A percentile compares a stretch with the other conserved stretches of the same genome.
Conservation (phyloP, 2,113 vertebrate species). For the Stomatorhinus ivindoensis region DNA sequence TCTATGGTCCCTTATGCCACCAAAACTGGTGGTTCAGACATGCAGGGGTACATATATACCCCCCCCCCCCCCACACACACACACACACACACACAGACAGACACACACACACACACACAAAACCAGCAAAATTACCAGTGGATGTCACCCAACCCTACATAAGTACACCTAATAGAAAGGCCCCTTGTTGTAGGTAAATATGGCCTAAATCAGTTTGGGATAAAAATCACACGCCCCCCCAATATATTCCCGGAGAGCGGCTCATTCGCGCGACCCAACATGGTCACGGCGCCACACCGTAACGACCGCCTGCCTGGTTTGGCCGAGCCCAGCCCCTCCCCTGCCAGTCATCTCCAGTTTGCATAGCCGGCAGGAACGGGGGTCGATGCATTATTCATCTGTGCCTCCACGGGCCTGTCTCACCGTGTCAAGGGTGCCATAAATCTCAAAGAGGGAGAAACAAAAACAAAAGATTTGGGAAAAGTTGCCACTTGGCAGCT, state of each 20-base stretch:
- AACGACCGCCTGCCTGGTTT: not conserved
- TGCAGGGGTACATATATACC: not conserved
- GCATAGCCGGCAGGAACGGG: not conserved
- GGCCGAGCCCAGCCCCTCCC: not conserved
- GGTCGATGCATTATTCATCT: not conserved
- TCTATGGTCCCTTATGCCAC: not conserved
- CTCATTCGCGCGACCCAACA: not conserved
- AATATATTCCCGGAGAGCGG: not conserved
- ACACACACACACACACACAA: not conserved
- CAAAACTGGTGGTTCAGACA: not conserved
- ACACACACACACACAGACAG: not conserved
- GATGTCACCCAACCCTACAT: not conserved
- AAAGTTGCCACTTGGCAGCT: conserved; percentile 7
- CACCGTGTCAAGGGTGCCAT: not conserved
- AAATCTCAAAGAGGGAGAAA: not conserved
- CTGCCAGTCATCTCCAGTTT: not conserved
- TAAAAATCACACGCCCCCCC: not conserved
- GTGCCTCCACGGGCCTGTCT: conserved; percentile 2
- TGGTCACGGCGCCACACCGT: not conserved
- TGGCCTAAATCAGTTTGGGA: not conserved
- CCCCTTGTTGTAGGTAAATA: not conserved
- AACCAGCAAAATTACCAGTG: not conserved
- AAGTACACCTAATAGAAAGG: not conserved
- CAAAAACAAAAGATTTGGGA: not conserved
- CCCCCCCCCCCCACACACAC: not conserved